Conservation (phyloP, 1,140 invertebrate genomes). For the Diorhabda elongata region DNA sequence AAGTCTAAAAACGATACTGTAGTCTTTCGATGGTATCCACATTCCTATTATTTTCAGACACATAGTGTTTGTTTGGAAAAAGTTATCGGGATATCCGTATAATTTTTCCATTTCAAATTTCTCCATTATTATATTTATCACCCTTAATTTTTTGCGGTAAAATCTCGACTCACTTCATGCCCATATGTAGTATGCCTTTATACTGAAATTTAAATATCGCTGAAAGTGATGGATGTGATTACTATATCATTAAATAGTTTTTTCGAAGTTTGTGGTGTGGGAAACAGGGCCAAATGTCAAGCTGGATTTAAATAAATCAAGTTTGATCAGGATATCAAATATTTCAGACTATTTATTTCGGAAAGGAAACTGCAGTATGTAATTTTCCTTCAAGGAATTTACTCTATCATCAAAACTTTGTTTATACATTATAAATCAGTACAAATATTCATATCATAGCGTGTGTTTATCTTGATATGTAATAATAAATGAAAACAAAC, state of each 20-base stretch:
- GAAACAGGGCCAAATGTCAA: not conserved
- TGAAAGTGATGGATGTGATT: not conserved
- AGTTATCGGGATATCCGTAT: constrained; percentile 5
- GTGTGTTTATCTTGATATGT: no score
- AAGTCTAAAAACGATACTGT: not conserved
- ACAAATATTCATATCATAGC: no score
- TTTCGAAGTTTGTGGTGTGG: not conserved
- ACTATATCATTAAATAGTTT: not conserved
- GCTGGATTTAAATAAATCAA: no score
- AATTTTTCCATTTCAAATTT: not conserved
- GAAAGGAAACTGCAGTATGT: no score
- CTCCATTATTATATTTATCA: not conserved
- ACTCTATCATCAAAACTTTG: no score
- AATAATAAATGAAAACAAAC: no score
- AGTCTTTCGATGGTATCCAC: constrained; percentile 3
- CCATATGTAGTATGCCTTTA: not conserved
- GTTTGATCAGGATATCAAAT: no score
- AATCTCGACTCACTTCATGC: no score
- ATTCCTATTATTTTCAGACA: constrained; percentile 8
- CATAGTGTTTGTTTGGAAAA: constrained; percentile 7
- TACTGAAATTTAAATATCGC: not conserved
- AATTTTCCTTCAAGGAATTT: no score
- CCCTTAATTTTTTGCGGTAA: no score
- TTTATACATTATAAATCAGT: no score
- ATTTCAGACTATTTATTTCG: no score